Conservation (phyloP, 64 coral and sea anemone genomes). For the Pocillopora verrucosa region DNA sequence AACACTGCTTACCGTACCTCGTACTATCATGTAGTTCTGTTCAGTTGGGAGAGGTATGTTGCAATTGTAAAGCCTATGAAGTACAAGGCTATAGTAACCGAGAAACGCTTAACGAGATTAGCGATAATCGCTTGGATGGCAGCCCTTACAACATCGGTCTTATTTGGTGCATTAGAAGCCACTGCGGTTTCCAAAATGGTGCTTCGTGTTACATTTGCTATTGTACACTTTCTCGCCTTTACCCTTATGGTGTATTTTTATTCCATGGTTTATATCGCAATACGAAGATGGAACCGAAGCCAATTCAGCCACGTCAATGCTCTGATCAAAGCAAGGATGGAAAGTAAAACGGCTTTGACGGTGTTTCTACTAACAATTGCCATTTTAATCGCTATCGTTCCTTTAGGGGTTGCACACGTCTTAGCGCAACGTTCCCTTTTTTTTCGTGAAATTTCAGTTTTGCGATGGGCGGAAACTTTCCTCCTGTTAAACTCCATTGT, state of each 20-base stretch:
- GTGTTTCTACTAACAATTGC: background rate
- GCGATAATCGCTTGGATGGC: background rate
- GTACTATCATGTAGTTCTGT: background rate
- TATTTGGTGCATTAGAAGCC: background rate
- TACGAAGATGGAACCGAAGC: too few species aligned
- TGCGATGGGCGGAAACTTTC: background rate
- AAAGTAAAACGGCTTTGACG: background rate
- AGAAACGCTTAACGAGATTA: background rate
- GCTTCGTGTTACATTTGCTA: background rate
- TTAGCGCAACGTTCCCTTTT: background rate
- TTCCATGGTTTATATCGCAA: background rate
- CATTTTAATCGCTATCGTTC: background rate
- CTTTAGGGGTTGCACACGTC: background rate
- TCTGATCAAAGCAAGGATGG: background rate
- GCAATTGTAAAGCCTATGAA: background rate
- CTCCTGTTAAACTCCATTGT: background rate
- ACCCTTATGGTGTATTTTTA: background rate
- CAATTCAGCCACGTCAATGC: background rate
- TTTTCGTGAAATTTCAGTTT: background rate
- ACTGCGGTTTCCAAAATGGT: background rate
- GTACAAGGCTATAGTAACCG: background rate
- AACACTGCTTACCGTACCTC: background rate
- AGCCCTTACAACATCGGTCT: background rate
- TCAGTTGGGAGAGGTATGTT: background rate
- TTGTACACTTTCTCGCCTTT: background rate